Evolutionary conservation across 2,888 invertebrate species (phyloP).

Genomic region (Tinea trinotella): DNA sequence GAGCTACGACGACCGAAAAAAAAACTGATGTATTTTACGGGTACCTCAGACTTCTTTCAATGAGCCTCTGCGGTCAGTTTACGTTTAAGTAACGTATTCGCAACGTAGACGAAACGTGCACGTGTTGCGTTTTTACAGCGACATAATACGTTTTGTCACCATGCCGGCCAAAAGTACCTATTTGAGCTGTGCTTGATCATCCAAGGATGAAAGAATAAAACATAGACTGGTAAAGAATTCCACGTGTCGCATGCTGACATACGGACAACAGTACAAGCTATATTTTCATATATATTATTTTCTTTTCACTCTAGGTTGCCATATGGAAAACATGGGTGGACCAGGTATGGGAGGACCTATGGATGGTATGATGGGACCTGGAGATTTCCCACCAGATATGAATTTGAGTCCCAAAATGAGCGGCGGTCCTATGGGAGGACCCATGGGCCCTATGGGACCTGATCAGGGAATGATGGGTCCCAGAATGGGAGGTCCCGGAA

Average conservation of each 20-base stretch:
- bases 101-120: neutral
- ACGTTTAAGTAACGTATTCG: neutral
- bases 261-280: too few species aligned
- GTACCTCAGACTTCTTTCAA: too few species aligned
- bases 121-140: too few species aligned
- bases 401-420: slow-evolving; percentile 78
- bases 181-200: too few species aligned
- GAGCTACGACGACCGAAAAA: too few species aligned
- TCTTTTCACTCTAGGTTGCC: slow-evolving; percentile 45
- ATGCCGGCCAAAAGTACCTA: too few species aligned
- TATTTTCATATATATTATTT: neutral
- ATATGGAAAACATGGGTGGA: slow-evolving; percentile 66
- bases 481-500: slow-evolving; percentile 70
- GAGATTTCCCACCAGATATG: slow-evolving; percentile 66
- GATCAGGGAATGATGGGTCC: slow-evolving; percentile 78
- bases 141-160: too few species aligned
- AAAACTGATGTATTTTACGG: too few species aligned
- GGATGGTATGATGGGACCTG: slow-evolving; percentile 68
- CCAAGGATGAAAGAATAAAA: too few species aligned
- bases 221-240: too few species aligned
- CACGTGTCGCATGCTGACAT: too few species aligned
- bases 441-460: slow-evolving; percentile 65
- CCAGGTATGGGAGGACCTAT: slow-evolving; percentile 68
- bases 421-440: slow-evolving; percentile 65
- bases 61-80: too few species aligned